These are phyloP conservation scores for Hyperoplus lanceolatus DNA, from an alignment of 2,797 vertebrate species.

Conservation along the genomic window DNA sequence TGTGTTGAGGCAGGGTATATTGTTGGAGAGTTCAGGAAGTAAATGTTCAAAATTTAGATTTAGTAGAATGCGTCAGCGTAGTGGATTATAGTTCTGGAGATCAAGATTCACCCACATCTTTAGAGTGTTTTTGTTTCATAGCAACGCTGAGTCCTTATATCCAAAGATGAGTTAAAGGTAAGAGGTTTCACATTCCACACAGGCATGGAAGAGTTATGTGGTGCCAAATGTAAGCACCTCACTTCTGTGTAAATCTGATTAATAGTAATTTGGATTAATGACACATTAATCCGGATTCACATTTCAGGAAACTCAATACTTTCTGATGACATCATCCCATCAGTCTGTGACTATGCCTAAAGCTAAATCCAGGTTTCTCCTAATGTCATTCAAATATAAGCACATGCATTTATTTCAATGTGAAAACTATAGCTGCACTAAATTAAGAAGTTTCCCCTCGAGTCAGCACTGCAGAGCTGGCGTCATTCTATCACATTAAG, in stretches of 20 bases:
- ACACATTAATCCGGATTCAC: constrained; percentile 27
- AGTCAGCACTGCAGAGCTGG: constrained; percentile 46
- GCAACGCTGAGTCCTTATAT: constrained; percentile 21
- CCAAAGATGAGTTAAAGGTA: constrained; percentile 10
- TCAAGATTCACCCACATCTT: constrained; percentile 4
- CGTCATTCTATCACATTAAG: constrained; percentile 40
- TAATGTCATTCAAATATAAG: constrained; percentile 43
- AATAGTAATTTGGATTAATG: constrained; percentile 60
- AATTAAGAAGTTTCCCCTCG: constrained; percentile 46
- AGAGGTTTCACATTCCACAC: constrained; percentile 53
- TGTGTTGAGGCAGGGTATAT: constrained; percentile 33
- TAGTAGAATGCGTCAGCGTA: background rate
- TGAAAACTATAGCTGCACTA: constrained; percentile 25
- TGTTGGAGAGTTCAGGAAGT: constrained; percentile 20
- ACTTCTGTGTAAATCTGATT: constrained; percentile 41
- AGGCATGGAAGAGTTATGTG: constrained; percentile 55
- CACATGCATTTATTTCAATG: constrained; percentile 39
- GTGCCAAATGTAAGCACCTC: constrained; percentile 43
- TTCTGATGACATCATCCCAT: constrained; percentile 52
- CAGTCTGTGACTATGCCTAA: constrained; percentile 27
- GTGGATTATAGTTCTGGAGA: background rate
- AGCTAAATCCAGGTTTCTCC: constrained; percentile 38
- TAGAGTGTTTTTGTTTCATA: constrained; percentile 9
- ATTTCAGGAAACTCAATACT: constrained; percentile 48
- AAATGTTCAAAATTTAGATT: constrained; percentile 28